These are phyloP conservation scores for Eretmochelys imbricata DNA, from an alignment of 2,113 vertebrate genomes.

Conservation along the genomic window DNA sequence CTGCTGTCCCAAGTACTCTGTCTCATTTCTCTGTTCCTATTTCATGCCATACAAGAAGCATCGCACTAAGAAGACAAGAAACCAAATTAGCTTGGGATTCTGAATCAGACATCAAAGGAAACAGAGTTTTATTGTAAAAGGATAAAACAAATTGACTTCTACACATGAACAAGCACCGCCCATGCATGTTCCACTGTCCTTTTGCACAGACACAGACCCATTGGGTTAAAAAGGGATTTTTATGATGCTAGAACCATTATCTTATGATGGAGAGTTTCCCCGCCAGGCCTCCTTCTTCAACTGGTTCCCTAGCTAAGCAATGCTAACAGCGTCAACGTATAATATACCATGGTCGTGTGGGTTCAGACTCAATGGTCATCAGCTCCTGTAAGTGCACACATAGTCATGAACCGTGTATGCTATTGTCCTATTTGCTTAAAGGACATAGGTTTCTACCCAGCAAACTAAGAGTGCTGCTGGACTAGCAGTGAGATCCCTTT, in stretches of 20 bases:
- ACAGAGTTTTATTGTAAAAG: slow-evolving; percentile 60
- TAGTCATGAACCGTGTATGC: background rate
- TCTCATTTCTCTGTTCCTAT: background rate
- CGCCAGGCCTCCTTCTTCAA: slow-evolving; percentile 59
- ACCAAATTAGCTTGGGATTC: slow-evolving; percentile 36
- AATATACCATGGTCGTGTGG: slow-evolving; percentile 50
- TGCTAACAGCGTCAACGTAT: slow-evolving; percentile 12
- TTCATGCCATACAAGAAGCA: background rate
- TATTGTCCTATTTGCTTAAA: background rate
- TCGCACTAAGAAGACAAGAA: slow-evolving; percentile 32
- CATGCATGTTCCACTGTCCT: slow-evolving; percentile 64
- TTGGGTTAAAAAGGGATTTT: slow-evolving; percentile 63
- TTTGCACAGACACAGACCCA: slow-evolving; percentile 46
- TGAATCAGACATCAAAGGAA: slow-evolving; percentile 21
- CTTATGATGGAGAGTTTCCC: slow-evolving; percentile 66
- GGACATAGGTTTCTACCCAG: background rate
- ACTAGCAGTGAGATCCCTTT: background rate
- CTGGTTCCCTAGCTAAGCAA: slow-evolving; percentile 48
- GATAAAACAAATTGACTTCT: slow-evolving; percentile 70
- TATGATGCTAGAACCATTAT: slow-evolving; percentile 60
- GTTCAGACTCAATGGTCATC: slow-evolving; percentile 41
- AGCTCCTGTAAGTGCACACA: background rate
- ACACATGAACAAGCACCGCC: slow-evolving; percentile 63
- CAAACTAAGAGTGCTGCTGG: background rate
- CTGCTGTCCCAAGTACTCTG: background rate